Base-by-base conservation (phyloP, 2,797 vertebrate species). In the Lates japonicus region DNA sequence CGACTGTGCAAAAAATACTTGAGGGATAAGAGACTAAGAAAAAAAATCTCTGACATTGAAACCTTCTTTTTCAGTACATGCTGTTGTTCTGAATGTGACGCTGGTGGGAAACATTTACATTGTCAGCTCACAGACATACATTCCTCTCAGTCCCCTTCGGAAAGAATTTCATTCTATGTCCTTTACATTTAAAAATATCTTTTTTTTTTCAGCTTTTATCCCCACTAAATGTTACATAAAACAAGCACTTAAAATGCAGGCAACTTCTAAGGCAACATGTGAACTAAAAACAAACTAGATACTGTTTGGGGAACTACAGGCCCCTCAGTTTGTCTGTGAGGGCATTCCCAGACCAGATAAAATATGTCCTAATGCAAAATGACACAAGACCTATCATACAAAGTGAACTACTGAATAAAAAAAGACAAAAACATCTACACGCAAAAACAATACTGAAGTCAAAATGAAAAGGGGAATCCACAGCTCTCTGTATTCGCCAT, bases 211-310 rank as follows among this genome's bases (percentile, higher is more conserved):
- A 46, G 22, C 54, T 44, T 85, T 77, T 78, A 71, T 65, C 70
- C 70, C 73, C 37, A 79, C 74, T 80, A 88, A 74, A 91, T 73
- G 75, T 89, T 81, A 92, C 89, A 86, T 89, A 89, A 90, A 92
- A 92, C 87, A 92, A 94, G 88, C 91, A 90, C 90, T 94, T 93
- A 90, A 92, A 93, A 94, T 92, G 90, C 93, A 94, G 93, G 92
- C 92, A 87, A 93, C 88, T 90, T 87, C 93, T 93, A 96, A 96
- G 95, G 96, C 96, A 95, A 93, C 94, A 93, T 92, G 96, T 96
- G 95, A 95, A 95, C 93, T 93, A 93, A 95, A 93, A 93, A 84
- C 90, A 89, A 87, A 88, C 85, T 85, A 85, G 81, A 86, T 76
- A 85, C 31, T 74, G 75, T 85, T 81, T 71, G 73, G 63, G 74